Percentiles rank a stretch among this genome's conserved stretches.
These are phyloP conservation scores for Sciaenops ocellatus DNA, from an alignment of 2,797 vertebrate species.

Conservation along the genomic window DNA sequence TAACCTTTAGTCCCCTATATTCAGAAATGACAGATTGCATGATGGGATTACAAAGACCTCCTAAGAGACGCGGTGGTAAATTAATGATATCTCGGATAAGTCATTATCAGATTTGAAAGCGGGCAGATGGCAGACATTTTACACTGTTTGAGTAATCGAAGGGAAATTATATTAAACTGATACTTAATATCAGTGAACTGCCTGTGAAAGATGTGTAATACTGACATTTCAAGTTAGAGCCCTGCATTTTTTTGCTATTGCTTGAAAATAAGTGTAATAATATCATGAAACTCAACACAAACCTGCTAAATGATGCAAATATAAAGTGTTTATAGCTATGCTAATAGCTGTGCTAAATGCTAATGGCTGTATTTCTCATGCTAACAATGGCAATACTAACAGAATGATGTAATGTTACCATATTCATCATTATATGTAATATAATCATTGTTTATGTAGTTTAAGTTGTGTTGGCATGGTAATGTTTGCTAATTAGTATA, in stretches of 20 bases:
- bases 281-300: not conserved
- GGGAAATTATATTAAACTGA: not conserved
- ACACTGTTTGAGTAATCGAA: not conserved
- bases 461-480: not conserved
- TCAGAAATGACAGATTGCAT: slow-evolving; percentile 57
- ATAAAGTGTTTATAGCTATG: not conserved
- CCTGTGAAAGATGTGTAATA: not conserved
- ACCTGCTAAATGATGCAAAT: not conserved
- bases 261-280: not conserved
- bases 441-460: not conserved
- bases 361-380: not conserved
- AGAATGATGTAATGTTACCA: not conserved
- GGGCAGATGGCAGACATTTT: slow-evolving; percentile 26
- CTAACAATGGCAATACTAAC: slow-evolving; percentile 1
- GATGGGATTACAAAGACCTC: slow-evolving; percentile 38
- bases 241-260: not conserved
- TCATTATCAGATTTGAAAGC: slow-evolving; percentile 47
- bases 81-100: slow-evolving; percentile 42
- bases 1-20: slow-evolving; percentile 69
- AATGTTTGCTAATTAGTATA: not conserved
- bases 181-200: not conserved
- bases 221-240: not conserved
- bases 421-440: not conserved
- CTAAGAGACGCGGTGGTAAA: slow-evolving; percentile 40
- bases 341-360: slow-evolving; percentile 4